Conservation (phyloP, 2,113 vertebrate genomes). For the Dinomys branickii region DNA sequence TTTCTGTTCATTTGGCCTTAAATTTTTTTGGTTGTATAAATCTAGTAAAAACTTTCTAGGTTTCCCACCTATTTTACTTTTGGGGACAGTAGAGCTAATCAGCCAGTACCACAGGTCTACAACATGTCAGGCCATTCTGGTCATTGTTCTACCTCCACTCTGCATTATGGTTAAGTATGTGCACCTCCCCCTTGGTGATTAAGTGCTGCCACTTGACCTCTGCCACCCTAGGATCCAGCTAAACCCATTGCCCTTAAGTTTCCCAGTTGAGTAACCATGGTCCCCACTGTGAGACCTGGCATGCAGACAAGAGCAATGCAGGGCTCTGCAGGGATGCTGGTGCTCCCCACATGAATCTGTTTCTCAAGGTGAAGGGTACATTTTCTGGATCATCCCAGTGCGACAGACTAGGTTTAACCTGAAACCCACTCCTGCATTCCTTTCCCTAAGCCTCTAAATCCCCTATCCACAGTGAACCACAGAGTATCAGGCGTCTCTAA, state of each 20-base stretch:
- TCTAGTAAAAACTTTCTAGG: background rate
- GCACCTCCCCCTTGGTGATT: background rate
- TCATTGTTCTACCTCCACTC: background rate
- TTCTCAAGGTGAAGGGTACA: background rate
- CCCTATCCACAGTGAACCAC: background rate
- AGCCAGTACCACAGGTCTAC: background rate
- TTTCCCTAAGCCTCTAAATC: background rate
- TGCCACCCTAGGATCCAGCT: background rate
- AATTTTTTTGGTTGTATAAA: background rate
- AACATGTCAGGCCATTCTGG: background rate
- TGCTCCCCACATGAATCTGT: background rate
- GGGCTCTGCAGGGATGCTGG: background rate
- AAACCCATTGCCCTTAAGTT: background rate
- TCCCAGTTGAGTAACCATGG: background rate
- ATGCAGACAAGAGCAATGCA: background rate
- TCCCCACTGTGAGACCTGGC: background rate
- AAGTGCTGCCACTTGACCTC: background rate
- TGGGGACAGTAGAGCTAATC: background rate
- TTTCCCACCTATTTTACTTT: background rate
- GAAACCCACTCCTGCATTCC: background rate
- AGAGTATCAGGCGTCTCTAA: background rate
- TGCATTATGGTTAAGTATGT: background rate
- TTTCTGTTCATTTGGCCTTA: too few species aligned
- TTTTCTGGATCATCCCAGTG: background rate
- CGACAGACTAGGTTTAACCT: background rate